Evolutionary conservation across 2,888 invertebrate genomes (phyloP).

Genomic region (Sipha maydis): DNA sequence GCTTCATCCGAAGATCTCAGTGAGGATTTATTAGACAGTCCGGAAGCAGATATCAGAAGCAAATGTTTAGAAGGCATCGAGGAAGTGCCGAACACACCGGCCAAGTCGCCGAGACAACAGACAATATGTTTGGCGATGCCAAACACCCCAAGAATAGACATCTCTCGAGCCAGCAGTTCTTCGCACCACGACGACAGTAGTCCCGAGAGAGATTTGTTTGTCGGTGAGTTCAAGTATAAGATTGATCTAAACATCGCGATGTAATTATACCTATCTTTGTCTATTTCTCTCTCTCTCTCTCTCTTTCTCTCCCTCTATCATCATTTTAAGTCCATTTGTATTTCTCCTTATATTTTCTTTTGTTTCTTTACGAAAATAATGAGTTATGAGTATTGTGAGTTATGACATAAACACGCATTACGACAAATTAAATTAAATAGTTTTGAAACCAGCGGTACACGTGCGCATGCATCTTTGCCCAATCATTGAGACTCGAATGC

Average conservation of each 20-base stretch:
- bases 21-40: slow-evolving; percentile 77
- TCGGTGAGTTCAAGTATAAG: slow-evolving; percentile 68
- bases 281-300: not conserved
- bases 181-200: slow-evolving; percentile 86
- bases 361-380: no score
- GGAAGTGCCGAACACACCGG: slow-evolving; percentile 67
- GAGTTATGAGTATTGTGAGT: no score
- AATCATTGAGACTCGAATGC: no score
- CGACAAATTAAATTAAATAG: no score
- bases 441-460: no score
- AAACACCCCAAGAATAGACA: slow-evolving; percentile 85
- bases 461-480: not conserved
- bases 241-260: not conserved
- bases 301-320: not conserved
- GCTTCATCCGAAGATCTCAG: slow-evolving; percentile 93
- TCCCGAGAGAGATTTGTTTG: slow-evolving; percentile 84
- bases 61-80: slow-evolving; percentile 69
- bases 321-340: not conserved
- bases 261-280: not conserved
- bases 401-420: no score
- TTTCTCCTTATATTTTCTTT: not conserved
- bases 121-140: slow-evolving; percentile 72
- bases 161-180: slow-evolving; percentile 88
- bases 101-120: slow-evolving; percentile 66
- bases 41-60: slow-evolving; percentile 65